These are phyloP conservation scores for Mesocricetus auratus DNA, from an alignment of 2,113 vertebrate species.

Conservation along the genomic window DNA sequence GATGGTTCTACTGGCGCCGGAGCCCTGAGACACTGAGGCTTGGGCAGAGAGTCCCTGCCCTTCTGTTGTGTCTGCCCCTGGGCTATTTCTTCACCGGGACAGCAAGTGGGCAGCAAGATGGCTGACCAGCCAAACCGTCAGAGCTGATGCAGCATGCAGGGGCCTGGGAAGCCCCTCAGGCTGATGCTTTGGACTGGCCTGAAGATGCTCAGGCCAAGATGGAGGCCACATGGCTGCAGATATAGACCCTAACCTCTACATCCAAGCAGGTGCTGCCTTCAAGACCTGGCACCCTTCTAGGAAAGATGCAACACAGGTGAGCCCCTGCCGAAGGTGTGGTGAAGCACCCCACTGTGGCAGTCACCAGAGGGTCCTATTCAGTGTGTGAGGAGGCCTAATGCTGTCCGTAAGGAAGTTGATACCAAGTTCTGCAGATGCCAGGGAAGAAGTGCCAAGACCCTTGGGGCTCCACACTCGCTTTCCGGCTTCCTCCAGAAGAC, in stretches of 20 bases:
- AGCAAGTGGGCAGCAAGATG: neutral
- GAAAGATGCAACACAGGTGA: neutral
- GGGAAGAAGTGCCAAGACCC: neutral
- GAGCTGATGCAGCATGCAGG: neutral
- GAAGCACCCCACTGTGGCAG: neutral
- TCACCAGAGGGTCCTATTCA: neutral
- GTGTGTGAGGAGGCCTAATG: neutral
- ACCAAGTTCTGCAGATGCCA: neutral
- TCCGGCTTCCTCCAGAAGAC: neutral
- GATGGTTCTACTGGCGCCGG: neutral
- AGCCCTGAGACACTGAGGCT: neutral
- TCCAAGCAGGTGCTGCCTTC: neutral
- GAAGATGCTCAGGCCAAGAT: neutral
- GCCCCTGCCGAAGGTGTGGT: neutral
- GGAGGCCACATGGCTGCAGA: neutral
- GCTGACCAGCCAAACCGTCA: neutral
- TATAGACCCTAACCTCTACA: neutral
- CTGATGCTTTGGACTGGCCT: neutral
- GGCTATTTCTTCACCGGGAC: neutral
- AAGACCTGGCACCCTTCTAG: neutral
- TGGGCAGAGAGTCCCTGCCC: neutral
- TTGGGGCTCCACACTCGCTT: neutral
- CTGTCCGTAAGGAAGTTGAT: constrained; percentile 1
- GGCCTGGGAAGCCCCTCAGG: neutral
- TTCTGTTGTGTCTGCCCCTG: neutral